Evolutionary conservation across 2,888 invertebrate genomes (phyloP), one percentile per base, ranked within the genome.

Genomic region (Abscondita cerata): DNA sequence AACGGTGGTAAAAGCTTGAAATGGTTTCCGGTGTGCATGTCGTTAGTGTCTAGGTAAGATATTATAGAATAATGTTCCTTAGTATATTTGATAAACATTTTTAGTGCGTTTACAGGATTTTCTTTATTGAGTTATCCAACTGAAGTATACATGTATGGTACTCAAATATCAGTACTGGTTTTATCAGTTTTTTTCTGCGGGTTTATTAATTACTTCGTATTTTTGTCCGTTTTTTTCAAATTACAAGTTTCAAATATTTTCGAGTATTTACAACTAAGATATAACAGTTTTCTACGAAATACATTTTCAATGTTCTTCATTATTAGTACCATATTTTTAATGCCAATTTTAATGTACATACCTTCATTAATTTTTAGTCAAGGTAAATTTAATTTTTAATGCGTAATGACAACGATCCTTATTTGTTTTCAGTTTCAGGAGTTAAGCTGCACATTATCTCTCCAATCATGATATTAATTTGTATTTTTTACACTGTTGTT

Each of bases 401-500:
- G n/a, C n/a, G n/a, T n/a, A n/a, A n/a, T n/a, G n/a, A n/a, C n/a
- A n/a, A n/a, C n/a, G n/a, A n/a, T n/a, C n/a, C n/a, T n/a, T n/a
- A n/a, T n/a, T n/a, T n/a, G n/a, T 41, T 13, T 41, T 3, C 80
- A 90, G 91, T 91, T 9, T 90, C 90, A 38, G 88, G 89, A 15
- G 38, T 48, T 16, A 25, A 57, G 15, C 15, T 64, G 8, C 19
- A 60, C 20, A 2, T 57, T 18, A 47, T 54, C 5, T 48, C 59
- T 11, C 85, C 88, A 1, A 81, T 89, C 0, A 84, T 90, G n/a
- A 90, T 90, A 71, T 79, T 86, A 1, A 83, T 89, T 1, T 92
- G 92, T 74, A 89, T 91, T 18, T 89, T 91, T 50, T 90, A 93
- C 70, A 91, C 91, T 2, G 88, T 90, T 0, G 76, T 91, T 34